phyloP scores from a whole-genome alignment of 2,797 vertebrate species.

The Spinus olivaceus region DNA sequence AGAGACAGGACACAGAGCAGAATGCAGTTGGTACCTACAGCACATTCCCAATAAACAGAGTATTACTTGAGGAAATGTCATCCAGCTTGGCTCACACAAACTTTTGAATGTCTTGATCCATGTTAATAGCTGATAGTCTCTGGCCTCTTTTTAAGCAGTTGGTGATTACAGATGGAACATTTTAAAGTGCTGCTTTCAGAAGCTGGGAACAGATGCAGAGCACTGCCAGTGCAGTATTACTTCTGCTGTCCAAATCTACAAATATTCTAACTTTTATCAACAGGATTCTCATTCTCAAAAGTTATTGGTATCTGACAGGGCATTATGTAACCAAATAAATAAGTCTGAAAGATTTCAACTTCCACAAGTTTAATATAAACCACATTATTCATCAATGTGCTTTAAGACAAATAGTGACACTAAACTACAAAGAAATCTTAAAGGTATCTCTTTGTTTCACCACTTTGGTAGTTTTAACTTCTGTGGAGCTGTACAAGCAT shows the following conservation, averaged over 20 bases:
- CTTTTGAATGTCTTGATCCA: neutral
- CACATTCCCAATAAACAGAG: neutral
- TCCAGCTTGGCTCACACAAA: neutral
- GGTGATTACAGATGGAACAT: slow-evolving; percentile 9
- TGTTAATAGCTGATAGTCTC: neutral
- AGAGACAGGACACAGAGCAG: neutral
- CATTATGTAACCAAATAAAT: neutral
- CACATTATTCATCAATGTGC: neutral
- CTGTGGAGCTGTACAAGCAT: neutral
- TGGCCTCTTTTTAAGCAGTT: neutral
- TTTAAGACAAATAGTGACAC: neutral
- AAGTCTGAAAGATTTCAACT: neutral
- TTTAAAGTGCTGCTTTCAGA: slow-evolving; percentile 6
- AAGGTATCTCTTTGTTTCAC: neutral
- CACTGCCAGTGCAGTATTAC: neutral
- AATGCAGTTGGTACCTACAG: neutral
- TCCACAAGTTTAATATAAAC: neutral
- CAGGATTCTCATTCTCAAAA: neutral
- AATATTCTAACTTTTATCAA: neutral
- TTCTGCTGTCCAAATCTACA: neutral
- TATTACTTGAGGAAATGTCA: neutral
- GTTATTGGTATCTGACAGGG: neutral
- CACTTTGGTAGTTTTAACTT: neutral
- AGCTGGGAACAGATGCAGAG: neutral
- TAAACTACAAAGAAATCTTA: neutral